These are phyloP conservation scores for Cepaea hortensis DNA, from an alignment of 2,888 invertebrate genomes.

Conservation along the genomic window DNA sequence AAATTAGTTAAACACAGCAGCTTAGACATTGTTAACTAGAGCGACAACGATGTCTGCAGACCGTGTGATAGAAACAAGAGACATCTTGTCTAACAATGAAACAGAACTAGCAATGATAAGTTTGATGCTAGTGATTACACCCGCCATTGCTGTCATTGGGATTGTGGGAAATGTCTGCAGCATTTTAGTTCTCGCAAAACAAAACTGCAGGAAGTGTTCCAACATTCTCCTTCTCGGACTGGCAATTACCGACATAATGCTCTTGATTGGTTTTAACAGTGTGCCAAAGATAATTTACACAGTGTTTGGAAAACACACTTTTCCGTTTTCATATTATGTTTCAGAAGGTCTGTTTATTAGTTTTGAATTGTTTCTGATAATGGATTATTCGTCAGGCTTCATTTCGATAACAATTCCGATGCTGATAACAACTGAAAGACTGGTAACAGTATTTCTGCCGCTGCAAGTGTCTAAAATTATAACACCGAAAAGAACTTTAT, in stretches of 20 bases:
- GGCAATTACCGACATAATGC: background rate
- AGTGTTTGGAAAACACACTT: background rate
- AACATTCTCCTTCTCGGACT: conserved; percentile 19
- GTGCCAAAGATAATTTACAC: conserved; percentile 15
- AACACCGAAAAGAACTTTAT: conserved; percentile 13
- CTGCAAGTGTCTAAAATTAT: background rate
- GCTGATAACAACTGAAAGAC: conserved; percentile 35
- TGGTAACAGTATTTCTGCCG: conserved; percentile 16
- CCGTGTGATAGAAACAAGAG: background rate
- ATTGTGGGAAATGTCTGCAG: conserved; percentile 20
- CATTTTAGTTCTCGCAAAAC: conserved; percentile 24
- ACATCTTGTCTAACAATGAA: background rate
- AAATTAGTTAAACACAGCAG: too few relatives aligned
- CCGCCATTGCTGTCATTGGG: background rate
- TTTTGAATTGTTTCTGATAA: background rate
- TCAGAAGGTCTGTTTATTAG: background rate
- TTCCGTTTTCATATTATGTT: background rate
- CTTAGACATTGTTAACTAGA: too few relatives aligned
- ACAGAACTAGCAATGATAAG: background rate
- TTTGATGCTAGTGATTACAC: conserved; percentile 6
- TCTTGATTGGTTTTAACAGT: conserved; percentile 27
- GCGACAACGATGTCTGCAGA: background rate
- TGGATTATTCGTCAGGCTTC: conserved; percentile 10
- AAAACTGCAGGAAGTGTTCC: conserved; percentile 4
- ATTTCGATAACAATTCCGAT: conserved; percentile 16